Evolutionary conservation across 2,888 invertebrate genomes (phyloP).

Genomic region (Piscicola geometra): DNA sequence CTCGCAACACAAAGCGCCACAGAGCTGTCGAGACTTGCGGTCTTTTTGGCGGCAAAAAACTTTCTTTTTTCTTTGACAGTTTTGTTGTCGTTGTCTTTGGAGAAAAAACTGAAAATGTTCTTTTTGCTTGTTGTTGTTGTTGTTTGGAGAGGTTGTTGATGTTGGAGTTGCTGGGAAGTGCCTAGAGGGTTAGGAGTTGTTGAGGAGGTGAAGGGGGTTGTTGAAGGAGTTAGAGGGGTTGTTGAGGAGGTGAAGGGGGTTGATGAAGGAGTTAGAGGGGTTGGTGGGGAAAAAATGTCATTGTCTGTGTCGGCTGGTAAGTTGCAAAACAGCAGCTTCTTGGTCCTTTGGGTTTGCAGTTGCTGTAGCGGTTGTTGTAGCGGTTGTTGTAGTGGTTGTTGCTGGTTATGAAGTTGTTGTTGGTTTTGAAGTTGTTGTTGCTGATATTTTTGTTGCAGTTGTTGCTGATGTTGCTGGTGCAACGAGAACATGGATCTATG

Average conservation of each 20-base stretch:
- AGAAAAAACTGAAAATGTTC: constrained; percentile 23
- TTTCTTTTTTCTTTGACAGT: constrained; percentile 42
- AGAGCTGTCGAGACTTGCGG: constrained; percentile 42
- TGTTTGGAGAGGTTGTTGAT: no score
- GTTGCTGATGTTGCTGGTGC: neutral
- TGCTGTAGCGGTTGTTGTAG: constrained; percentile 3
- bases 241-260: constrained; percentile 2
- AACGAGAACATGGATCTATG: neutral
- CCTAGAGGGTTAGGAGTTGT: no score
- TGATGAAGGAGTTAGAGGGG: neutral
- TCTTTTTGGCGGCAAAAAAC: constrained; percentile 41
- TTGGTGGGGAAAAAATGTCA: constrained; percentile 11
- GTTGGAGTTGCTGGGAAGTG: no score
- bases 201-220: constrained; percentile 13
- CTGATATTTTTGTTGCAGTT: neutral
- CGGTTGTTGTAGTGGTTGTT: neutral
- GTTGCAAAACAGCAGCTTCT: constrained; percentile 16
- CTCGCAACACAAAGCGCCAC: constrained; percentile 35
- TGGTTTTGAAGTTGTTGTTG: neutral
- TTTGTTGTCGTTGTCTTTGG: neutral
- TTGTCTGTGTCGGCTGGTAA: constrained; percentile 13
- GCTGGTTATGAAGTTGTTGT: neutral
- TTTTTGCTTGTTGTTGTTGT: constrained; percentile 15
- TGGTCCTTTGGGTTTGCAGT: constrained; percentile 13
- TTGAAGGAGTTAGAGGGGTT: neutral